A percentile compares a stretch with the other conserved stretches of the same genome.
phyloP scores from a whole-genome alignment of 2,797 vertebrate genomes.

The Etheostoma nigrum region DNA sequence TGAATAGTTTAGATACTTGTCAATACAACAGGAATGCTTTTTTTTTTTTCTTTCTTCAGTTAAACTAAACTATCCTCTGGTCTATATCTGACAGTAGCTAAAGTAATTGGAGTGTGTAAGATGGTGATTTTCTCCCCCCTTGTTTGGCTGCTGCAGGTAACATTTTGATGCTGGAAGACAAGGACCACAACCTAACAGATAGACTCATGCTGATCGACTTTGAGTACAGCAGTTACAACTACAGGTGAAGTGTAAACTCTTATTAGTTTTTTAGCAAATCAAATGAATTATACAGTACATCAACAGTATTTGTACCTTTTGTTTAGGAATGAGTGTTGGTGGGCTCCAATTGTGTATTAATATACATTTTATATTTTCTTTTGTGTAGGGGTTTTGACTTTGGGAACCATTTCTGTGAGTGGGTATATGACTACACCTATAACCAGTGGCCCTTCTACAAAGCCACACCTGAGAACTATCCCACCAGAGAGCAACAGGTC shows the following conservation, averaged over 20 bases:
- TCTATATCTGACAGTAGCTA: too few species aligned
- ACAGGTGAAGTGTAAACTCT: slow-evolving; percentile 83
- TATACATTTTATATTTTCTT: neutral
- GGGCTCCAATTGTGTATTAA: neutral
- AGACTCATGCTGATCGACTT: slow-evolving; percentile 97
- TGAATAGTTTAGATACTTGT: too few species aligned
- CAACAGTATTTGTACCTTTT: neutral
- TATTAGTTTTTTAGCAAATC: neutral
- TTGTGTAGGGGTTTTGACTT: slow-evolving; percentile 92
- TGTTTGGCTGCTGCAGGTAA: slow-evolving; percentile 85
- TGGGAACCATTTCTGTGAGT: slow-evolving; percentile 97
- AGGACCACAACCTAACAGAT: slow-evolving; percentile 67
- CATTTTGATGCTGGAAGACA: slow-evolving; percentile 87
- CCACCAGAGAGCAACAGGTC: slow-evolving; percentile 91
- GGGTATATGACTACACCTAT: slow-evolving; percentile 93
- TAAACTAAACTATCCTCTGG: too few species aligned
- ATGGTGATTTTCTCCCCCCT: neutral
- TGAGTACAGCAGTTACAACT: slow-evolving; percentile 98
- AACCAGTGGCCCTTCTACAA: slow-evolving; percentile 93
- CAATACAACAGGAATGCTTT: too few species aligned
- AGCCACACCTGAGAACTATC: slow-evolving; percentile 88
- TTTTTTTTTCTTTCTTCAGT: too few species aligned
- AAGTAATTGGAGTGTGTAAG: too few species aligned
- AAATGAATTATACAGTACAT: neutral
- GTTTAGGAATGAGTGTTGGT: neutral